Percentiles rank a stretch among this genome's conserved stretches.
Conservation (phyloP, 2,797 vertebrate genomes). For the Acrocephalus scirpaceus region DNA sequence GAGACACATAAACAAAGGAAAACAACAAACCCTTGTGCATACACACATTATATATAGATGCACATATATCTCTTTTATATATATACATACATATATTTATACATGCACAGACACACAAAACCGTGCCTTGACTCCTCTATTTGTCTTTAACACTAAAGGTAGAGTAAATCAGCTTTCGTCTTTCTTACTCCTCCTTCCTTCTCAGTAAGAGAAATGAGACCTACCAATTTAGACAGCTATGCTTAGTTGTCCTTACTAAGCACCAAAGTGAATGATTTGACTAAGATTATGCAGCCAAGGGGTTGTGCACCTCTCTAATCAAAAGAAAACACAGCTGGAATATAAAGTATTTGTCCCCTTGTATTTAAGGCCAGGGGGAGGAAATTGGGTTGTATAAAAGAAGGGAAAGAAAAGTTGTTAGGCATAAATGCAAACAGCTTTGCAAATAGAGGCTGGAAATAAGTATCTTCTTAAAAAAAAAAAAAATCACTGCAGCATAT, state of each 20-base stretch:
- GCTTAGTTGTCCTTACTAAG: not conserved
- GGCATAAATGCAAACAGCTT: not conserved
- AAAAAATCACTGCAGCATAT: slow-evolving; percentile 40
- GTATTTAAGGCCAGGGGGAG: not conserved
- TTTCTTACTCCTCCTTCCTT: not conserved
- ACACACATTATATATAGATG: not conserved
- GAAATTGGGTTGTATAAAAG: not conserved
- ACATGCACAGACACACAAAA: not conserved
- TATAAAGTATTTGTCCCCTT: not conserved
- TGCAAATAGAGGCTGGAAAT: slow-evolving; percentile 15
- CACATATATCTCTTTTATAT: not conserved
- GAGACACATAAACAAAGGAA: not conserved
- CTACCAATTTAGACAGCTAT: not conserved
- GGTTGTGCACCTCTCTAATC: slow-evolving; percentile 9
- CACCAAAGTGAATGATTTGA: slow-evolving; percentile 28
- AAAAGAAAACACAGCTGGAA: slow-evolving; percentile 21
- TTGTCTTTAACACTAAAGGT: not conserved
- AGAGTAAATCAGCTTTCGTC: not conserved
- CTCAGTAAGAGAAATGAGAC: slow-evolving; percentile 1
- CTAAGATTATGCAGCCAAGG: slow-evolving; percentile 3
- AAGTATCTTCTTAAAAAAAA: not conserved
- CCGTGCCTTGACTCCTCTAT: not conserved
- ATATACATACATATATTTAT: not conserved
- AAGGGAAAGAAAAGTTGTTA: not conserved
- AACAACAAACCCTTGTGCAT: not conserved